Conservation (phyloP, 1,140 invertebrate genomes). For the Arctopsyche grandis region DNA sequence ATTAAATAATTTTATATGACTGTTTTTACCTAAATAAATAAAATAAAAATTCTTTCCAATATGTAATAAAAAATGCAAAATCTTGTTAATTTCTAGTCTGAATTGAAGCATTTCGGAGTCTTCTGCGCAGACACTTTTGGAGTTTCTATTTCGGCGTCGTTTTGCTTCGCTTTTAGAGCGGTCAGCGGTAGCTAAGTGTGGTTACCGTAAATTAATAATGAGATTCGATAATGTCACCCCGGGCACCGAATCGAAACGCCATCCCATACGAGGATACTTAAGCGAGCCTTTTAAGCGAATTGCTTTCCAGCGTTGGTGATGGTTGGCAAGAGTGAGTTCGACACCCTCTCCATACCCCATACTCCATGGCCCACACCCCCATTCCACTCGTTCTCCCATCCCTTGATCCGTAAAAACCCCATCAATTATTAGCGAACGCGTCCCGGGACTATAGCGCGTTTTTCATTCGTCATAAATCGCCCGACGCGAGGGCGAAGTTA, state of each 20-base stretch:
- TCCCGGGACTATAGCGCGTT: constrained; percentile 32
- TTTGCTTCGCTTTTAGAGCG: constrained; percentile 42
- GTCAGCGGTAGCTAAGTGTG: constrained; percentile 47
- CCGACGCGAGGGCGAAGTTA: constrained; percentile 4
- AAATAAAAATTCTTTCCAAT: too few species aligned
- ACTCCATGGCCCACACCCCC: not conserved
- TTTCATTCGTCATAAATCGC: constrained; percentile 52
- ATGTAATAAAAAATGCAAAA: too few species aligned
- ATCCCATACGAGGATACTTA: constrained; percentile 41
- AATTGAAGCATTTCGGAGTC: too few species aligned
- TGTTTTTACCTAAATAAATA: too few species aligned
- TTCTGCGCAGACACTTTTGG: too few species aligned
- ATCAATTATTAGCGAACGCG: constrained; percentile 51
- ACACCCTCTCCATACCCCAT: not conserved
- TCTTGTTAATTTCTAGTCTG: too few species aligned
- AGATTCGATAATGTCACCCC: constrained; percentile 41
- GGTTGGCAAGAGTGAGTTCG: not conserved
- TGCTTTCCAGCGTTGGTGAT: constrained; percentile 25
- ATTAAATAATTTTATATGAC: too few species aligned
- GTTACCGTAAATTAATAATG: constrained; percentile 50
- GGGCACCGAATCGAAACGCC: constrained; percentile 34
- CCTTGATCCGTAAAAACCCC: constrained; percentile 29
- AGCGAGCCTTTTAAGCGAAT: constrained; percentile 51
- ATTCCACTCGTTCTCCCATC: constrained; percentile 29
- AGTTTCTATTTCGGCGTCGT: not conserved